Conservation (phyloP, 2,113 vertebrate genomes). For the Vidua macroura region DNA sequence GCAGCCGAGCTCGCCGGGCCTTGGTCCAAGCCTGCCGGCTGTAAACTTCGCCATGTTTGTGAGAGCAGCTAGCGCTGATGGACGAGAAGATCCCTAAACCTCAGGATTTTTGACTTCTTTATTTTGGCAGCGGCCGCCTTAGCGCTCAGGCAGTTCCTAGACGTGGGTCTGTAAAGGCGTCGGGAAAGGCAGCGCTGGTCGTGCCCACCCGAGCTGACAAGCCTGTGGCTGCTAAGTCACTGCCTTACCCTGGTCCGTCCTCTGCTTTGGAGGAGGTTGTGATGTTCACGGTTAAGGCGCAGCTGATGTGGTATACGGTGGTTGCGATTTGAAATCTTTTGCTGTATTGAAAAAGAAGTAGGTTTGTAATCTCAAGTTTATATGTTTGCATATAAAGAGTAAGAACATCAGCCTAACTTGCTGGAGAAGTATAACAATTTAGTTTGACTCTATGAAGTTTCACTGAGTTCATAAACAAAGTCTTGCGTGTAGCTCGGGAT, state of each 20-base stretch:
- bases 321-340: fast-evolving
- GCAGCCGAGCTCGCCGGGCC: background rate
- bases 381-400: background rate
- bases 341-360: background rate
- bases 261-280: background rate
- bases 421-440: background rate
- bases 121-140: background rate
- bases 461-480: background rate
- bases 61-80: background rate
- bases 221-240: background rate
- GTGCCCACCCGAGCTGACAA: background rate
- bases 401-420: background rate
- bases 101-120: background rate
- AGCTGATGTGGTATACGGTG: too few relatives aligned
- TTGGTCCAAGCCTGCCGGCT: background rate
- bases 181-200: background rate
- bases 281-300: background rate
- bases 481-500: fast-evolving
- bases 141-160: background rate
- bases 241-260: background rate
- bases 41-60: background rate
- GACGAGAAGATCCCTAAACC: background rate
- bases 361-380: background rate
- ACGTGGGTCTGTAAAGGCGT: too few relatives aligned
- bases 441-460: background rate